Evolutionary conservation across 1,140 invertebrate species (phyloP).

Genomic region (Anthonomus grandis): DNA sequence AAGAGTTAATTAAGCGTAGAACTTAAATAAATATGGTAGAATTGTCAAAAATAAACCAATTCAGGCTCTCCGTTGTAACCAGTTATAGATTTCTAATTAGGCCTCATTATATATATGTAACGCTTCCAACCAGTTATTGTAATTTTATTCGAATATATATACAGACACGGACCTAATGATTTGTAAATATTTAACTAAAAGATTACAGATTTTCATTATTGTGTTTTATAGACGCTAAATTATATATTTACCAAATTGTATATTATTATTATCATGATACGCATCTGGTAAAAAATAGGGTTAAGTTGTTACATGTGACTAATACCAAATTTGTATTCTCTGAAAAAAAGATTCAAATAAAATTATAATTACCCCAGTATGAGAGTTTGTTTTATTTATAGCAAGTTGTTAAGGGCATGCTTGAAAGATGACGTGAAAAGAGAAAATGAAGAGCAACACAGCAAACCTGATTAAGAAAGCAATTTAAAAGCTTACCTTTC

Average conservation of each 20-base stretch:
- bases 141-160: slow-evolving; percentile 8
- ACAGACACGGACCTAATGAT: neutral
- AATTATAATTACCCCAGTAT: slow-evolving; percentile 12
- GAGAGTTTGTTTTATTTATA: neutral
- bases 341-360: slow-evolving; percentile 10
- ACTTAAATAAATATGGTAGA: too few species aligned
- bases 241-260: neutral
- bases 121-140: too few species aligned
- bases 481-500: too few species aligned
- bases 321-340: slow-evolving; percentile 5
- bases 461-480: too few species aligned
- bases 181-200: slow-evolving; percentile 2
- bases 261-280: neutral
- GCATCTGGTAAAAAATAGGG: too few species aligned
- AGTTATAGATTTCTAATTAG: too few species aligned
- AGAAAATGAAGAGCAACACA: too few species aligned
- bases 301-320: neutral
- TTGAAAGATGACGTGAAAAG: too few species aligned
- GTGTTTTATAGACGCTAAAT: neutral
- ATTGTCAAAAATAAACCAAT: too few species aligned
- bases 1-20: too few species aligned
- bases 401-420: neutral
- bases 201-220: neutral
- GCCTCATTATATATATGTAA: too few species aligned
- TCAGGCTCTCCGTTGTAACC: too few species aligned